A percentile compares a stretch with the other conserved stretches of the same genome.
These are phyloP conservation scores for Holothuria glaberrima DNA, from an alignment of 35 echinoderm and acorn worm species.

Conservation along the genomic window DNA sequence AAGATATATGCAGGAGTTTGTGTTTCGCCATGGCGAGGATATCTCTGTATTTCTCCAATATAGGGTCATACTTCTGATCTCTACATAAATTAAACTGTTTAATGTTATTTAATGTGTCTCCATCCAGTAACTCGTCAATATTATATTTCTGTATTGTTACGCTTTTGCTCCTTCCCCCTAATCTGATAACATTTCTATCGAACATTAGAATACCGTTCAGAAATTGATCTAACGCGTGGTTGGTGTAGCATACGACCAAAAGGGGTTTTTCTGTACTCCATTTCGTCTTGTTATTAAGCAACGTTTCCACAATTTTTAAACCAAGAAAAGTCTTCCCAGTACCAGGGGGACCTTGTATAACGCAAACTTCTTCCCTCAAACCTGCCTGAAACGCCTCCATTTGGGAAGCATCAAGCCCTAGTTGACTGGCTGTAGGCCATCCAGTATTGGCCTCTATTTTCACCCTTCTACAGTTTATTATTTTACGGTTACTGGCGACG, in stretches of 20 bases:
- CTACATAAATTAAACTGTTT: neutral
- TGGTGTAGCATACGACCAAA: conserved; percentile 78
- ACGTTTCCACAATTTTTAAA: conserved; percentile 68
- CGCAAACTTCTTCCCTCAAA: conserved; percentile 68
- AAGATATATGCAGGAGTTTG: too few relatives aligned
- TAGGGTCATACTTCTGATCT: too few relatives aligned
- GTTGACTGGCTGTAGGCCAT: conserved; percentile 63
- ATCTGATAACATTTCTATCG: conserved; percentile 59
- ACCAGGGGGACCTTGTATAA: conserved; percentile 86
- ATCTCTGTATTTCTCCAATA: too few relatives aligned
- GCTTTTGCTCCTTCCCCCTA: conserved; percentile 67
- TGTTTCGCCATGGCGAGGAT: too few relatives aligned
- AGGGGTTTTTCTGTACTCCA: conserved; percentile 65
- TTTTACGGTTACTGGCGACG: neutral
- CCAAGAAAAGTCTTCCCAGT: conserved; percentile 91
- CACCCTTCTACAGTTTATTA: neutral
- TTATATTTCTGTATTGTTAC: conserved; percentile 32
- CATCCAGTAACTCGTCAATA: neutral
- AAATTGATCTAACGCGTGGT: conserved; percentile 88
- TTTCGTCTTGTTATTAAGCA: conserved; percentile 52
- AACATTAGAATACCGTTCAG: conserved; percentile 76
- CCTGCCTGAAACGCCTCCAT: conserved; percentile 61
- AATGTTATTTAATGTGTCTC: neutral
- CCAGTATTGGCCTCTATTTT: neutral
- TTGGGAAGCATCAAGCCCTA: conserved; percentile 70